These are phyloP conservation scores for Megaceryle alcyon DNA, from an alignment of 2,797 vertebrate species.

Conservation along the genomic window DNA sequence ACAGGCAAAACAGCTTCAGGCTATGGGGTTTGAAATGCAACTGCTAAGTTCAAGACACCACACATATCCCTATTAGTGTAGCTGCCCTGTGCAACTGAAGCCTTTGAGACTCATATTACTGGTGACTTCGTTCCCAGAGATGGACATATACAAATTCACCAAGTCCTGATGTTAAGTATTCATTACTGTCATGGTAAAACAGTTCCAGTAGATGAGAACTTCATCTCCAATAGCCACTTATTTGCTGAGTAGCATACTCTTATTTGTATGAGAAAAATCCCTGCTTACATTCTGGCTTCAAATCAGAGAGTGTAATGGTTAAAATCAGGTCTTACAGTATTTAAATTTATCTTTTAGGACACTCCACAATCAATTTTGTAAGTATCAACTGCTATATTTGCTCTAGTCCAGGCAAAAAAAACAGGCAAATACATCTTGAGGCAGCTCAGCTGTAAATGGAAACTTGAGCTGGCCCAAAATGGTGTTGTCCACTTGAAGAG, in stretches of 20 bases:
- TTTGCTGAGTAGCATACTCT: not conserved
- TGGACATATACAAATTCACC: not conserved
- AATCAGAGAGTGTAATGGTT: not conserved
- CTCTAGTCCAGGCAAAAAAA: not conserved
- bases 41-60: not conserved
- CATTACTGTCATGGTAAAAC: not conserved
- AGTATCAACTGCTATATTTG: not conserved
- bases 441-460: not conserved
- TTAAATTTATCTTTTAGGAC: not conserved
- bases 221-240: not conserved
- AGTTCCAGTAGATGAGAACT: not conserved
- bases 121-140: not conserved
- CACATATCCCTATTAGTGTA: not conserved
- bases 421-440: not conserved
- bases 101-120: not conserved
- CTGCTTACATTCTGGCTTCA: rapidly evolving
- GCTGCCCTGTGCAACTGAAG: not conserved
- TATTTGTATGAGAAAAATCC: not conserved
- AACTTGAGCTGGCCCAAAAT: not conserved
- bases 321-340: not conserved
- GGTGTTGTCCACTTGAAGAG: not conserved
- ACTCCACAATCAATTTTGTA: not conserved
- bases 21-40: not conserved
- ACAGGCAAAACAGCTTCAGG: not conserved
- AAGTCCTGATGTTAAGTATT: not conserved